A percentile compares a stretch with the other conserved stretches of the same genome.
Conservation (phyloP, 2,113 vertebrate genomes). For the Phycodurus eques region DNA sequence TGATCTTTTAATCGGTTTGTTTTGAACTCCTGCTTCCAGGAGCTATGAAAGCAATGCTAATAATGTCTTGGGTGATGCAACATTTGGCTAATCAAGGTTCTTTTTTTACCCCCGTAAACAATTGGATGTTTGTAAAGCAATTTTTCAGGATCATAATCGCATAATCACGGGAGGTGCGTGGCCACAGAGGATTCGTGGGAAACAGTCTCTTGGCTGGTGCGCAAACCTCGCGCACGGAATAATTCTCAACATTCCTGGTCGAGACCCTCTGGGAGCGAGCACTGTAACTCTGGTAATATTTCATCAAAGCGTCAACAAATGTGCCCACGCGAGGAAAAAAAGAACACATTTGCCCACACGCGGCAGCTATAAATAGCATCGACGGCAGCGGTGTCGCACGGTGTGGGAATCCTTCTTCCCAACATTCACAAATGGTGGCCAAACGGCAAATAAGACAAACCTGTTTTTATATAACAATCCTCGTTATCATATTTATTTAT, state of each 20-base stretch:
- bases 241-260: slow-evolving; percentile 31
- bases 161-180: too few relatives aligned
- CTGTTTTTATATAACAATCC: background rate
- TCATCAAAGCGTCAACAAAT: slow-evolving; percentile 50
- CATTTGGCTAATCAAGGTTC: too few relatives aligned
- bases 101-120: too few relatives aligned
- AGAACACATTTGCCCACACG: slow-evolving; percentile 52
- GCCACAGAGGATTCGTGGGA: too few relatives aligned
- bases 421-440: slow-evolving; percentile 20
- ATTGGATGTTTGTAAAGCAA: too few relatives aligned
- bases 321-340: slow-evolving; percentile 41
- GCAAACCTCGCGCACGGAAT: slow-evolving; percentile 17
- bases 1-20: background rate
- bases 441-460: background rate
- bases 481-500: background rate
- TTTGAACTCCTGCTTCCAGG: background rate
- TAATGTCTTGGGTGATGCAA: too few relatives aligned
- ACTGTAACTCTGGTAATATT: slow-evolving; percentile 37
- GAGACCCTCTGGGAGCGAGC: slow-evolving; percentile 21
- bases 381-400: slow-evolving; percentile 31
- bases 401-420: slow-evolving; percentile 59
- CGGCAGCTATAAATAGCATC: slow-evolving; percentile 43
- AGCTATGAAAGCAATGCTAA: too few relatives aligned
- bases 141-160: too few relatives aligned
- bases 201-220: too few relatives aligned